Conservation (phyloP, 2,797 vertebrate species). For the Arrhamphus sclerolepis region DNA sequence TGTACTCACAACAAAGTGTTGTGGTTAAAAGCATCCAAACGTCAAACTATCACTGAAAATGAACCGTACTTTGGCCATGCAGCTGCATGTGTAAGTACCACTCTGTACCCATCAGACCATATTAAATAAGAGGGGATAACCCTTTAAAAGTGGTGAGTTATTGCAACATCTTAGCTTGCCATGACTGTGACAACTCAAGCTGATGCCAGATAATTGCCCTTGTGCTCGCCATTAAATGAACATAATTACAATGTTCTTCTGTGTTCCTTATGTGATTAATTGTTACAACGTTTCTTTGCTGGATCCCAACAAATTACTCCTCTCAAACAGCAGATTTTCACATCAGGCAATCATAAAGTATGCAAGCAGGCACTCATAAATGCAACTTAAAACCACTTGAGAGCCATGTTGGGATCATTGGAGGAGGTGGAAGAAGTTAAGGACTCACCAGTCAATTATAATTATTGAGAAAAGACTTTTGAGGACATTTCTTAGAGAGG, state of each 20-base stretch:
- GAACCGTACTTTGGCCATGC: no score
- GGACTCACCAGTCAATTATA: constrained; percentile 75
- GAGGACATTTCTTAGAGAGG: constrained; percentile 52
- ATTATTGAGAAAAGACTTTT: constrained; percentile 64
- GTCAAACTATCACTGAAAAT: constrained; percentile 8
- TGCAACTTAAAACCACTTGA: constrained; percentile 76
- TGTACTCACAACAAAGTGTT: background rate
- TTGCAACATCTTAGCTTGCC: constrained; percentile 75
- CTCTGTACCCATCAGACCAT: constrained; percentile 52
- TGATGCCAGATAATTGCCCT: constrained; percentile 81
- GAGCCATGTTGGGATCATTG: constrained; percentile 75
- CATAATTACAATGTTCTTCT: constrained; percentile 82
- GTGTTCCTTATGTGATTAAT: constrained; percentile 83
- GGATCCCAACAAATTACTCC: constrained; percentile 80
- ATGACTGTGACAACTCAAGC: constrained; percentile 73
- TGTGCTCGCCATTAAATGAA: constrained; percentile 83
- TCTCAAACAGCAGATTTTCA: constrained; percentile 74
- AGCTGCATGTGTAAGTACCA: constrained; percentile 19
- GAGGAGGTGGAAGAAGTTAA: constrained; percentile 75
- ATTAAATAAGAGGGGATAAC: constrained; percentile 59
- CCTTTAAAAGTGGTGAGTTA: constrained; percentile 73
- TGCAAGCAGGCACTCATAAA: constrained; percentile 73
- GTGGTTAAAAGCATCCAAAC: constrained; percentile 5
- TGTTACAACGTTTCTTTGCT: constrained; percentile 85
- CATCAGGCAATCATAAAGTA: constrained; percentile 80